Conservation (phyloP, 2,797 vertebrate genomes). For the Cryptoprocta ferox region DNA sequence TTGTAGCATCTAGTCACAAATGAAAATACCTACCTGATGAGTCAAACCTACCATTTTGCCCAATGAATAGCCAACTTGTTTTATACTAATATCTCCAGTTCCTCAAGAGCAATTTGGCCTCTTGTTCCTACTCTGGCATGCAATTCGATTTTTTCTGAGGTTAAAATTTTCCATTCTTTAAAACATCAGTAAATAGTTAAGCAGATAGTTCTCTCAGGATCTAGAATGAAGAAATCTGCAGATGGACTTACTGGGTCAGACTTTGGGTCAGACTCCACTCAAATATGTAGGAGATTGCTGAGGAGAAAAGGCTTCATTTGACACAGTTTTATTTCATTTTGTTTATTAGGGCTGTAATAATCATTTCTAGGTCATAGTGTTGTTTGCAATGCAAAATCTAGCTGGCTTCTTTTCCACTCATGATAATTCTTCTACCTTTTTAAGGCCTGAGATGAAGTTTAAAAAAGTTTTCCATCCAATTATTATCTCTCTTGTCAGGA, state of each 20-base stretch:
- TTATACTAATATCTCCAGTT: neutral
- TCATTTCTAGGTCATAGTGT: neutral
- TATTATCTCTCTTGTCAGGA: constrained; percentile 87
- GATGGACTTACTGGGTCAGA: neutral
- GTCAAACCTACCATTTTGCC: neutral
- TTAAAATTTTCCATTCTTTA: neutral
- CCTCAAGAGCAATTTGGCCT: neutral
- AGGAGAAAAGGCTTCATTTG: neutral
- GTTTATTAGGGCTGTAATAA: neutral
- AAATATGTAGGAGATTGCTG: neutral
- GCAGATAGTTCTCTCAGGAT: neutral
- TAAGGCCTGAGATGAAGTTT: constrained; percentile 85
- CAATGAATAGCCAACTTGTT: neutral
- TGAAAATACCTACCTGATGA: neutral
- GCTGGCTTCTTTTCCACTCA: neutral
- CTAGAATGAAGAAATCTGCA: neutral
- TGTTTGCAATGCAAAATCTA: constrained; percentile 35
- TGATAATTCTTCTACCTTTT: constrained; percentile 32
- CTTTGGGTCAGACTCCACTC: neutral
- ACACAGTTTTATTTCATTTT: neutral
- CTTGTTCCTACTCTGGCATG: neutral
- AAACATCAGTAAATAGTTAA: neutral
- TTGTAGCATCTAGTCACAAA: neutral
- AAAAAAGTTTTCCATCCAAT: constrained; percentile 87
- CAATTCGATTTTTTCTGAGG: neutral